phyloP scores from a whole-genome alignment of 1,140 invertebrate genomes.

The Harpegnathos saltator region DNA sequence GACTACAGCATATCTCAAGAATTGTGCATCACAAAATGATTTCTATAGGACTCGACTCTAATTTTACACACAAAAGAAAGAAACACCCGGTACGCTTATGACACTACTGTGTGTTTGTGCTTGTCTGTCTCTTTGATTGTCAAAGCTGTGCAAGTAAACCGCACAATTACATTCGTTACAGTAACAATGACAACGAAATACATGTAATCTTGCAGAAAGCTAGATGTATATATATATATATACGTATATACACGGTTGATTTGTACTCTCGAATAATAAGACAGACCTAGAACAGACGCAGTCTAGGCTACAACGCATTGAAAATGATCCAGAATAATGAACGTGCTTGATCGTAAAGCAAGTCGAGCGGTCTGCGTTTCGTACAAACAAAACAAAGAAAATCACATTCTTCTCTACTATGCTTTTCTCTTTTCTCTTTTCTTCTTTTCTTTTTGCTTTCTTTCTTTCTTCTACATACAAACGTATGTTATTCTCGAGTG shows the following conservation, averaged over 20 bases:
- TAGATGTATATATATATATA: conserved; percentile 32
- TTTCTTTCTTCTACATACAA: not conserved
- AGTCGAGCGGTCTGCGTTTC: conserved; percentile 52
- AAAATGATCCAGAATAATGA: conserved; percentile 85
- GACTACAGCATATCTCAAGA: conserved; percentile 61
- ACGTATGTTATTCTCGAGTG: conserved; percentile 46
- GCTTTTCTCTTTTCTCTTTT: too few relatives aligned
- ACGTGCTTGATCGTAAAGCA: conserved; percentile 73
- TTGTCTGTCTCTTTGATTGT: conserved; percentile 84
- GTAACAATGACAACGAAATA: conserved; percentile 60
- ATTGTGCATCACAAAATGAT: conserved; percentile 54
- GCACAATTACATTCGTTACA: conserved; percentile 59
- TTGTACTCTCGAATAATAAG: conserved; percentile 77
- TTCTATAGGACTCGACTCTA: conserved; percentile 49
- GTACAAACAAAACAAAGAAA: conserved; percentile 76
- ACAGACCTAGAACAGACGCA: conserved; percentile 86
- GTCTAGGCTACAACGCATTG: conserved; percentile 83
- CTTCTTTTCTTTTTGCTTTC: too few relatives aligned
- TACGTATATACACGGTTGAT: conserved; percentile 30
- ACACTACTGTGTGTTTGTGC: conserved; percentile 85
- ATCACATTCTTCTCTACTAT: conserved; percentile 54
- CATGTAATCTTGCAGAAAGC: conserved; percentile 60
- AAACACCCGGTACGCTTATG: conserved; percentile 86
- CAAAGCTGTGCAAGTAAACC: conserved; percentile 69
- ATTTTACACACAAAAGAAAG: conserved; percentile 61